Evolutionary conservation across 1,140 invertebrate species (phyloP).

Genomic region (Centruroides sculpturatus): DNA sequence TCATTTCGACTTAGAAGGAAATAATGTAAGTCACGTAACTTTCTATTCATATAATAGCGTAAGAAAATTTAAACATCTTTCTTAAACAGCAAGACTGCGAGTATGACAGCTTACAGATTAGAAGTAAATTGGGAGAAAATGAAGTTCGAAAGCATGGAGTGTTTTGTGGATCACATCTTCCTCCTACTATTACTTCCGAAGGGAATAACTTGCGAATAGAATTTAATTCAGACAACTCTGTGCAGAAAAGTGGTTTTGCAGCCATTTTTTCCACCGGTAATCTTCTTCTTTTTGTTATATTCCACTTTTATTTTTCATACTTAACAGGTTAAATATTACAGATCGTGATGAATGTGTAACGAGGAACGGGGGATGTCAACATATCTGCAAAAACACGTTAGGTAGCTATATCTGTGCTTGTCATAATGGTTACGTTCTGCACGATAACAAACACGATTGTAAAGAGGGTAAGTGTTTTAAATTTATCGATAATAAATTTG

Average conservation of each 20-base stretch:
- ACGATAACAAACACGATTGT: conserved; percentile 88
- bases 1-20: conserved; percentile 93
- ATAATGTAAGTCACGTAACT: conserved; percentile 46
- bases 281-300: background rate
- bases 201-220: conserved; percentile 67
- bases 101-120: conserved; percentile 84
- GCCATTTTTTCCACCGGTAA: conserved; percentile 80
- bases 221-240: conserved; percentile 84
- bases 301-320: background rate
- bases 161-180: conserved; percentile 69
- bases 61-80: background rate
- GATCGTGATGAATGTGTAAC: conserved; percentile 93
- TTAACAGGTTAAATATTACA: conserved; percentile 24
- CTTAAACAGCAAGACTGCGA: conserved; percentile 81
- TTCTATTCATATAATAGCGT: background rate
- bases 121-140: conserved; percentile 65
- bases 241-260: conserved; percentile 87
- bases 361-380: conserved; percentile 93
- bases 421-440: conserved; percentile 87
- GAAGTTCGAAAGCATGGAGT: conserved; percentile 58
- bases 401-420: conserved; percentile 90
- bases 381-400: conserved; percentile 89
- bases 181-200: conserved; percentile 77
- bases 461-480: conserved; percentile 51
- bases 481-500: background rate